A percentile compares a stretch with the other conserved stretches of the same genome.
Conservation (phyloP, 92 coral and sea anemone genomes). For the Epizoanthus rinbou region DNA sequence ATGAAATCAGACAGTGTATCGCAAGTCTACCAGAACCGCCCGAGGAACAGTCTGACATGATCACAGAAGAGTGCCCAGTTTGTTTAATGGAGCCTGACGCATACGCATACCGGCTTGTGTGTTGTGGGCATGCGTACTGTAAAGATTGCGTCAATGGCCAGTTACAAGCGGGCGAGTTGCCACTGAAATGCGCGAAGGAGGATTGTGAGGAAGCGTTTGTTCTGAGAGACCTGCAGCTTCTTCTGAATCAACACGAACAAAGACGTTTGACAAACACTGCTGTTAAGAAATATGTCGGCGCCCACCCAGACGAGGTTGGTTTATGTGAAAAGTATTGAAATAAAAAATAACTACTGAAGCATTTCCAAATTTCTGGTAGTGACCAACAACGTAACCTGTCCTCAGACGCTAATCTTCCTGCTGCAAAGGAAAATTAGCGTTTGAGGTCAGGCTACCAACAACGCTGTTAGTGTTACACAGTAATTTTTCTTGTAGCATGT, state of each 20-base stretch:
- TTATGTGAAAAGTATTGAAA: no score
- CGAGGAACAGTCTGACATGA: not conserved
- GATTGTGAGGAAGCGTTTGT: slow-evolving; percentile 61
- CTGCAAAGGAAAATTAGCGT: no score
- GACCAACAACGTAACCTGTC: no score
- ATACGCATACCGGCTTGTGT: slow-evolving; percentile 66
- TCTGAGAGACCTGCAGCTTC: slow-evolving; percentile 62
- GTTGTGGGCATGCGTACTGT: slow-evolving; percentile 91
- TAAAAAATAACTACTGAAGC: no score
- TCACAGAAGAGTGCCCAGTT: slow-evolving; percentile 69
- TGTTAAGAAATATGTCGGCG: slow-evolving; percentile 50
- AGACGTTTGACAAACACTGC: slow-evolving; percentile 47
- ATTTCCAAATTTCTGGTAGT: no score
- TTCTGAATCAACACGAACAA: slow-evolving; percentile 48
- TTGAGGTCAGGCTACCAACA: no score
- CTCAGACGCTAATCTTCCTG: no score
- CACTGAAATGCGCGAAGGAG: slow-evolving; percentile 71
- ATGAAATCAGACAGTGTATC: slow-evolving; percentile 44
- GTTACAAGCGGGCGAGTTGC: slow-evolving; percentile 69
- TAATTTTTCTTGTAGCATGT: no score
- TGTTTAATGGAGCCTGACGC: slow-evolving; percentile 71
- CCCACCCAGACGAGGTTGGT: slow-evolving; percentile 56
- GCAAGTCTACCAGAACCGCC: slow-evolving; percentile 28
- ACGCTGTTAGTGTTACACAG: not conserved
- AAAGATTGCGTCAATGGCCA: slow-evolving; percentile 61